These are phyloP conservation scores for Poeciliopsis retropinna DNA, from an alignment of 2,113 vertebrate species.

Conservation along the genomic window DNA sequence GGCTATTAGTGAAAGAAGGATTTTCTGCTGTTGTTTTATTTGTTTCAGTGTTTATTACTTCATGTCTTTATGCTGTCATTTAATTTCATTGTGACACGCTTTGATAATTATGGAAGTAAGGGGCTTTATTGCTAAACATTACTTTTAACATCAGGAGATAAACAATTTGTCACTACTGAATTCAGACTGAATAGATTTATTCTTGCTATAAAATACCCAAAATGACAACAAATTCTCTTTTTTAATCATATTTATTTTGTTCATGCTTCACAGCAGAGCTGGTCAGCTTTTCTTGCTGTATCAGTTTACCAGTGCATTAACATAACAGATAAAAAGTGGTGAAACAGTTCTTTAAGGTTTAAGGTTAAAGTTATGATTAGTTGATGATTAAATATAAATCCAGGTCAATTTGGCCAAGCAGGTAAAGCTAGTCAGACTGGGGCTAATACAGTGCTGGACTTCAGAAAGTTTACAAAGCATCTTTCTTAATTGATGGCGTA, in stretches of 20 bases:
- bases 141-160: too few relatives aligned
- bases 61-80: neutral
- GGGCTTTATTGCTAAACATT: too few relatives aligned
- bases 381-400: neutral
- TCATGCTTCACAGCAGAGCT: neutral
- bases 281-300: neutral
- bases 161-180: too few relatives aligned
- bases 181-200: neutral
- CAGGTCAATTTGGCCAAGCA: neutral
- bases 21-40: neutral
- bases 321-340: neutral
- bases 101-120: too few relatives aligned
- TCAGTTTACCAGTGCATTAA: neutral
- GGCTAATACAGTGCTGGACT: neutral
- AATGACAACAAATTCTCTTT: neutral
- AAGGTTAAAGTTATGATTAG: neutral
- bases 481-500: neutral
- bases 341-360: neutral
- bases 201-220: neutral
- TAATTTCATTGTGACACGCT: too few relatives aligned
- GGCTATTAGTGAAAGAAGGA: neutral
- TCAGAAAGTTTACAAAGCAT: neutral
- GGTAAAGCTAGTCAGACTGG: neutral
- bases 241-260: neutral
- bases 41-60: neutral